These are phyloP conservation scores for Tenualosa ilisha DNA, from an alignment of 2,797 vertebrate genomes.

Conservation along the genomic window DNA sequence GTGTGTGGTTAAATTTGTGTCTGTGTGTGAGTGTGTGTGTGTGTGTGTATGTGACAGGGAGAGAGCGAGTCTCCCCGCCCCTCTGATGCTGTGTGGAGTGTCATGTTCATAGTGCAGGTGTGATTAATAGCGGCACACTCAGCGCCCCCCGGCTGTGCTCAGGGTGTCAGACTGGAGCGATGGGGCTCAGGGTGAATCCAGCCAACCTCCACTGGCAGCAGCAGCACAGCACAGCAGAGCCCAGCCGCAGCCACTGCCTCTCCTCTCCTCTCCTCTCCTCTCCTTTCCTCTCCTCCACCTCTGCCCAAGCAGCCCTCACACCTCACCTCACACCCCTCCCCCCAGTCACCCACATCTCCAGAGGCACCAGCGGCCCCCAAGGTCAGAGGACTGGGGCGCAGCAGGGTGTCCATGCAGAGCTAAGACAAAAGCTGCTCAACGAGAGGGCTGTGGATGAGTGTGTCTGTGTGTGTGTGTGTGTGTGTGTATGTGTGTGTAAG, in stretches of 20 bases:
- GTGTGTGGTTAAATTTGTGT: neutral
- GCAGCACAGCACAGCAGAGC: neutral
- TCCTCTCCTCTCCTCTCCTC: neutral
- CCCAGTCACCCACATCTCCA: neutral
- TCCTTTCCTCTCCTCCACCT: neutral
- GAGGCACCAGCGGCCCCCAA: conserved; percentile 30
- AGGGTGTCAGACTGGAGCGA: conserved; percentile 43
- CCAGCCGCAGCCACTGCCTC: neutral
- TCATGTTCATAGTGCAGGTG: conserved; percentile 41
- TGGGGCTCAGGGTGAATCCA: conserved; percentile 27
- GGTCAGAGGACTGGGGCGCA: conserved; percentile 41
- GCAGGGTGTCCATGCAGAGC: conserved; percentile 42
- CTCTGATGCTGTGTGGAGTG: conserved; percentile 40
- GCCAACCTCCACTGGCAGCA: conserved; percentile 32
- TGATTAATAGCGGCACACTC: conserved; percentile 49
- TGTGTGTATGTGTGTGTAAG: neutral
- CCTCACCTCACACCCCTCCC: neutral
- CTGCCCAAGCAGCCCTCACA: neutral
- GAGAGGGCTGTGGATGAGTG: neutral
- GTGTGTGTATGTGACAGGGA: conserved; percentile 36
- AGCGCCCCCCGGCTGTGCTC: conserved; percentile 41
- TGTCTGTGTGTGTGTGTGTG: neutral
- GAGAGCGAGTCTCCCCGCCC: neutral
- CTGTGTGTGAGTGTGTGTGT: conserved; percentile 42
- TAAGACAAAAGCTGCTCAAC: conserved; percentile 42